These are phyloP conservation scores for Podilymbus podiceps DNA, from an alignment of 2,113 vertebrate species.

Conservation along the genomic window DNA sequence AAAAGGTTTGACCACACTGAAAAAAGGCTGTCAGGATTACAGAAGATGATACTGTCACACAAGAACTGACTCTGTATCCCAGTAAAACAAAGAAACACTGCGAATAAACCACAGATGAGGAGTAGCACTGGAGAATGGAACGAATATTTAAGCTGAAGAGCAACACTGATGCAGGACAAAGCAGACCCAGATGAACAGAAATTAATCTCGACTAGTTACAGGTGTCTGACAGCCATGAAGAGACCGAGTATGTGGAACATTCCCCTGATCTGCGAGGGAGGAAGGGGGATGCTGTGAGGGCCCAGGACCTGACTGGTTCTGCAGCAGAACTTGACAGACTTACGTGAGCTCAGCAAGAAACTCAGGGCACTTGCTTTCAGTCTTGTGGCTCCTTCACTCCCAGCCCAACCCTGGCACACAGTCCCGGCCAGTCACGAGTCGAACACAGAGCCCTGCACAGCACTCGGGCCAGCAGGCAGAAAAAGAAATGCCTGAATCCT, in stretches of 20 bases:
- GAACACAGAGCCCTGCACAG: neutral
- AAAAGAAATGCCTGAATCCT: fast-evolving
- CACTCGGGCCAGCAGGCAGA: neutral
- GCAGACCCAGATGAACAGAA: neutral
- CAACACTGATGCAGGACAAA: neutral
- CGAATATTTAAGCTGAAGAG: neutral
- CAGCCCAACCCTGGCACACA: neutral
- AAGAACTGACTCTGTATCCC: neutral
- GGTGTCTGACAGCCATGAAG: neutral
- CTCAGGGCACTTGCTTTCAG: too few species aligned
- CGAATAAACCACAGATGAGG: neutral
- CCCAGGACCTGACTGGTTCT: neutral
- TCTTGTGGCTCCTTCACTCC: neutral
- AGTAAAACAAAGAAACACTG: neutral
- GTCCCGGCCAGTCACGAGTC: fast-evolving
- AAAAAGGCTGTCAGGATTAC: neutral
- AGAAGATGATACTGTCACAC: neutral
- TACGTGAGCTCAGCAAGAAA: neutral
- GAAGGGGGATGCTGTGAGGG: neutral
- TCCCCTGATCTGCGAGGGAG: neutral
- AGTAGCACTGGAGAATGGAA: neutral
- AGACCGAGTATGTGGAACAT: fast-evolving
- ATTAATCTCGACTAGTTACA: neutral
- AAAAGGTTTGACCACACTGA: neutral
- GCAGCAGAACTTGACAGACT: neutral